These are phyloP conservation scores for Cnemophilus loriae DNA, from an alignment of 2,113 vertebrate species.

Conservation along the genomic window DNA sequence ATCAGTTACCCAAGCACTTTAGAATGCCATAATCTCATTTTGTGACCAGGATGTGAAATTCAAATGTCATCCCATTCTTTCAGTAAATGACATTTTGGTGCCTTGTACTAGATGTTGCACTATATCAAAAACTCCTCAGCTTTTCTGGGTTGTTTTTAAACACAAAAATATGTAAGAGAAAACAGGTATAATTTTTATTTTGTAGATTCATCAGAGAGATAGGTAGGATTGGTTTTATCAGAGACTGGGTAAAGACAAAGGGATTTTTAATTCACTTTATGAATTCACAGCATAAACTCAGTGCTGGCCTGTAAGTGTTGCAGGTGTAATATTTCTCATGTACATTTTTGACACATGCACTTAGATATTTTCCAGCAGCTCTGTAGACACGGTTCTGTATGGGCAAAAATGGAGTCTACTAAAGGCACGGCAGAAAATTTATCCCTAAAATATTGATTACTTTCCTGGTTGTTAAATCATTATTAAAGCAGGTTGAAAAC, in stretches of 20 bases:
- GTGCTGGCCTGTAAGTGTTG: not conserved
- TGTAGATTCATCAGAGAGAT: not conserved
- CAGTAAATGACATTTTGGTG: not conserved
- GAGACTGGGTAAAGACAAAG: not conserved
- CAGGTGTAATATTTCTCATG: not conserved
- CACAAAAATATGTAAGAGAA: not conserved
- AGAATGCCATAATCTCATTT: slow-evolving; percentile 10
- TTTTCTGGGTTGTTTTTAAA: not conserved
- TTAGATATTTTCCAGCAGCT: not conserved
- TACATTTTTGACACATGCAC: not conserved
- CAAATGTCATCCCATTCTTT: slow-evolving; percentile 19
- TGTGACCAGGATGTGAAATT: slow-evolving; percentile 15
- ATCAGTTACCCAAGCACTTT: not conserved
- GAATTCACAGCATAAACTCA: not conserved
- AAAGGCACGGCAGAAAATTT: not conserved
- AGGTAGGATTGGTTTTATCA: not conserved
- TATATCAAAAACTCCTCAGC: not conserved
- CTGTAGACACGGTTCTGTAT: not conserved
- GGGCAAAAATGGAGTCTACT: not conserved
- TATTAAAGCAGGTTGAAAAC: slow-evolving; percentile 46
- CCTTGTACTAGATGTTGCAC: not conserved
- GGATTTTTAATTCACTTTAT: not conserved
- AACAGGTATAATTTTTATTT: not conserved
- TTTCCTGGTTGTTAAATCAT: slow-evolving; percentile 40
- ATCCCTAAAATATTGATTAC: slow-evolving; percentile 50